Evolutionary conservation across 2,888 invertebrate species (phyloP), one percentile per base, ranked within the genome.

Genomic region (Pristionchus maxplancki): DNA sequence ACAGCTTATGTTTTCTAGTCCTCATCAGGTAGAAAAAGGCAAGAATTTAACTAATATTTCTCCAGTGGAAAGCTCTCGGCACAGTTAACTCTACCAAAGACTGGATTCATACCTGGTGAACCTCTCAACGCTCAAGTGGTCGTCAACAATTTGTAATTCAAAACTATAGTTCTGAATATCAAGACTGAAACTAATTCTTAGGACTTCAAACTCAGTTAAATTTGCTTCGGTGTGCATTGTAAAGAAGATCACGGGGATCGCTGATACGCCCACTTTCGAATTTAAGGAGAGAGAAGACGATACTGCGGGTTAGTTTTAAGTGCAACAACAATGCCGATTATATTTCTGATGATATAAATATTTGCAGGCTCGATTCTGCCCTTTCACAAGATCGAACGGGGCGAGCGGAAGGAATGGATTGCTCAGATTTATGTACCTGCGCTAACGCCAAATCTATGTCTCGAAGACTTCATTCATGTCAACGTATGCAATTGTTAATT

Each of bases 301-400:
- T 15, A 44, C 85, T n/a, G 85, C 62, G 5, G 85, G 85, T 85
- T 24, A 9, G 58, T 20, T 58, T 58, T 24, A 58, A n/a, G 3
- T 5, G 6, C 24, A n/a, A 58, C 9, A 24, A n/a, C 50, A 50
- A 20, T 50, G 15, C 50, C 15, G 8, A 9, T 48, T 48, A n/a
- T 6, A 58, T 58, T 8, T 71, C 34, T 4, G n/a, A 13, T 71
- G 34, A 8, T 6, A 71, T 9, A 71, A 15, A 71, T 71, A 37
- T 20, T 34, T 37, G n/a, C 64, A 85, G 85, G 85, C 20, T 85
- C 85, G 28, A 64, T 85, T n/a, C 85, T 85, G 37, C 85, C 85
- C 24, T 64, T 64, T 24, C 62, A 6, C 17, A 85, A 85, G 64
- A 85, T 85, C 40, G 17, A 64, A 13, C 85, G 85, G 2, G 64